Evolutionary conservation across 1,140 invertebrate species (phyloP), one percentile per base, ranked within the genome.

Genomic region (Caenorhabditis remanei): DNA sequence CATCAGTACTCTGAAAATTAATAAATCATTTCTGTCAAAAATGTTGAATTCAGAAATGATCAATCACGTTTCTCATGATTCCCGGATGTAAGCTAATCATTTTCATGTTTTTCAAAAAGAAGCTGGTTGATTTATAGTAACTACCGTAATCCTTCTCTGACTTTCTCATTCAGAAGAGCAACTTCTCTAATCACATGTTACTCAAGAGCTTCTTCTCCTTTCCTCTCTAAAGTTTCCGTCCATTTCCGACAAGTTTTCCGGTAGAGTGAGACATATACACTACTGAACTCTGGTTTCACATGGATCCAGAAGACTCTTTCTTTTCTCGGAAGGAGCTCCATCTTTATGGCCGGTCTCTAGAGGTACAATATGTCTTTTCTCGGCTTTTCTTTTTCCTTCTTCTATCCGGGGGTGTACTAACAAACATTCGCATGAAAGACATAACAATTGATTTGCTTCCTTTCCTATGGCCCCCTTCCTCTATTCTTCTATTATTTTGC

Each of bases 301-400:
- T 32, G 71, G 11, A 46, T 50, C 71, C 43, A 79, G 21, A 79
- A 79, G 21, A 53, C 19, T 40, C 40, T 32, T 71, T 14, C 53
- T 46, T 5, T 48, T 11, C 24, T 63, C 61, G 4, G 43, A 41
- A 79, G 46, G 4, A 79, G 43, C 71, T 50, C 71, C 19, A 2
- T 43, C 46, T 79, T 79, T 79, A 79, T 79, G 43, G 71, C 46
- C 43, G 46, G 71, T 79, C 71, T 79, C 71, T 79, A 50, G 71
- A 79, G 71, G 71, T 50, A 50, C 71, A 79, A 79, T 79, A 50
- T 79, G 71, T 13, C 46, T 79, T 79, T 79, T n/a, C 43, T 75
- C 9, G 14, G 65, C 11, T 4, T 41, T 50, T 79, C 13, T 1
- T 24, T 79, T 19, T 53, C 21, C 13, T 79, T 32, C 24, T 24